Percentiles rank a stretch among this genome's conserved stretches.
phyloP scores from a whole-genome alignment of 1,140 invertebrate genomes.

The Sweltsa coloradensis region DNA sequence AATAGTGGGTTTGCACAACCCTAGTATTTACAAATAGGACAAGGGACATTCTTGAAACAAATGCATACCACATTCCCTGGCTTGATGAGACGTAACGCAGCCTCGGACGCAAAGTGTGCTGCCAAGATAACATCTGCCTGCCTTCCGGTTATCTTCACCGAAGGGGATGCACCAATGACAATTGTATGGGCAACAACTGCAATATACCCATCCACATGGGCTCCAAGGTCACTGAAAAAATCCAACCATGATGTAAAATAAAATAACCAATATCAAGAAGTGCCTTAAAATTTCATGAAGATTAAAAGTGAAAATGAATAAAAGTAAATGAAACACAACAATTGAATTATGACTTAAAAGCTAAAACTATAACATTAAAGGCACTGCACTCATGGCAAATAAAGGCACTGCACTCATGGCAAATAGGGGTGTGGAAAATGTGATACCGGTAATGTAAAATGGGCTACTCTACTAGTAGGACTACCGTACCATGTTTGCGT shows the following conservation, averaged over 20 bases:
- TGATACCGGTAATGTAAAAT: background rate
- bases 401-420: background rate
- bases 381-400: background rate
- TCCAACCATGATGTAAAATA: constrained; percentile 1
- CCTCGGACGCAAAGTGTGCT: constrained; percentile 89
- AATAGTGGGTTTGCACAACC: too few relatives aligned
- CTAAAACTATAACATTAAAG: background rate
- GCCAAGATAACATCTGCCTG: constrained; percentile 93
- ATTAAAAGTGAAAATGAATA: background rate
- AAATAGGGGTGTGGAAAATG: background rate
- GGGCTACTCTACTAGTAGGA: background rate
- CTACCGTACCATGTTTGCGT: background rate
- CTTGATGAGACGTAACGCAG: constrained; percentile 82
- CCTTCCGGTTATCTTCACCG: constrained; percentile 63
- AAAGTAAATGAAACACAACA: background rate
- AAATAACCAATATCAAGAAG: background rate
- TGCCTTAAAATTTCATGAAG: background rate
- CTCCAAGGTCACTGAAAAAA: constrained; percentile 80
- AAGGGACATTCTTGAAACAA: constrained; percentile 8
- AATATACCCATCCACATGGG: constrained; percentile 98
- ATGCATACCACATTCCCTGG: constrained; percentile 71
- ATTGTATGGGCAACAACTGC: constrained; percentile 95
- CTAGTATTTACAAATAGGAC: too few relatives aligned
- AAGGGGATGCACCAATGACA: constrained; percentile 66
- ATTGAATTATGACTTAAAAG: background rate